phyloP scores from a whole-genome alignment of 30 jellyfish, hydroid and myxozoan genomes.

The Aurelia sp. region DNA sequence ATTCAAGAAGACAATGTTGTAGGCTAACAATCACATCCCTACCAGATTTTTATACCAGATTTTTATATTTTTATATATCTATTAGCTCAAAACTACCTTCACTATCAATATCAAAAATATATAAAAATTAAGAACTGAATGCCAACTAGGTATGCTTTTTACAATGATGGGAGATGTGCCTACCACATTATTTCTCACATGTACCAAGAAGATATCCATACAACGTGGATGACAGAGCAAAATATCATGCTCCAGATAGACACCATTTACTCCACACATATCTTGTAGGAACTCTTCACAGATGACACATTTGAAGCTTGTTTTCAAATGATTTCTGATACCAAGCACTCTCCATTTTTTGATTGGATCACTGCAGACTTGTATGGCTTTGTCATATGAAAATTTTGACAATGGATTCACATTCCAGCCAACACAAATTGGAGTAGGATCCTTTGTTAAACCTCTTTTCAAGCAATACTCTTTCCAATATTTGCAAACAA shows the following conservation, averaged over 20 bases:
- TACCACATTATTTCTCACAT: constrained; percentile 27
- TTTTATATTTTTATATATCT: no score
- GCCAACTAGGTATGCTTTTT: no score
- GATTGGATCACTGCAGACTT: constrained; percentile 15
- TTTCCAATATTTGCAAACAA: constrained; percentile 7
- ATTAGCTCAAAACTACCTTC: no score
- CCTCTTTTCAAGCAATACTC: constrained; percentile 4
- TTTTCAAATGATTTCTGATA: constrained; percentile 6
- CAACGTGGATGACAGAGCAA: constrained; percentile 27
- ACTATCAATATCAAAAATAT: no score
- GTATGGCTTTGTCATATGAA: constrained; percentile 35
- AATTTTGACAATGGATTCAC: constrained; percentile 20
- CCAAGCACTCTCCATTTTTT: constrained; percentile 27
- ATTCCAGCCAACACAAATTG: constrained; percentile 46
- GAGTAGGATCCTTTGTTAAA: constrained; percentile 18
- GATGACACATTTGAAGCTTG: constrained; percentile 11
- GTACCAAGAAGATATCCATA: constrained; percentile 1
- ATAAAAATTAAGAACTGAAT: no score
- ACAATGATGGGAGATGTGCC: not conserved
- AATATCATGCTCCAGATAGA: constrained; percentile 37
- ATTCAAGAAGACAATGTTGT: no score
- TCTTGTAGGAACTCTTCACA: constrained; percentile 29
- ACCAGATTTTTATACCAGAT: no score
- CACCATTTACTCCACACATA: constrained; percentile 51
- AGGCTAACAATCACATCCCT: no score